Conservation (phyloP, 2,797 vertebrate genomes). For the Pteropus rufus region DNA sequence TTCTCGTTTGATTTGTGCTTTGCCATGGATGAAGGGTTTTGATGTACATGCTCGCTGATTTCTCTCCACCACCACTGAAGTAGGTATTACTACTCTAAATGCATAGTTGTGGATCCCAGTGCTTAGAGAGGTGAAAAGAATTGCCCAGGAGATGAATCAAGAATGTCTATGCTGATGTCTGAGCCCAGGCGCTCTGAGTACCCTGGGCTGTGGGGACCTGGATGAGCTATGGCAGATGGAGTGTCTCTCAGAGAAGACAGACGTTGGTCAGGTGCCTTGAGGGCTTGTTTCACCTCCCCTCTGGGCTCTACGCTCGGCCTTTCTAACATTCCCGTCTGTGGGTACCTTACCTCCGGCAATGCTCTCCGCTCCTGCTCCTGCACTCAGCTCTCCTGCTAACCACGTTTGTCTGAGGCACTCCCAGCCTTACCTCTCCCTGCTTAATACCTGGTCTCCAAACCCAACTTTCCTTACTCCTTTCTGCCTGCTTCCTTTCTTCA, state of each 20-base stretch:
- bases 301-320: background rate
- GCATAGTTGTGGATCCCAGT: background rate
- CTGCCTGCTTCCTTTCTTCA: background rate
- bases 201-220: background rate
- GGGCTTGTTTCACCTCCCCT: background rate
- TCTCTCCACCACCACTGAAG: background rate
- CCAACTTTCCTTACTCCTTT: background rate
- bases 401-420: background rate
- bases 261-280: background rate
- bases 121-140: background rate
- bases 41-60: background rate
- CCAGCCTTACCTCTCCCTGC: background rate
- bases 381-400: background rate
- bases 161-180: background rate
- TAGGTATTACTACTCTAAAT: background rate
- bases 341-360: background rate
- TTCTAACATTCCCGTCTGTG: background rate
- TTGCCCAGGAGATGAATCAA: background rate
- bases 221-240: background rate
- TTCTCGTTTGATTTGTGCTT: background rate
- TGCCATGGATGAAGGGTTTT: background rate
- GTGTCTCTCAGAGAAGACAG: background rate
- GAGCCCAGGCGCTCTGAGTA: background rate
- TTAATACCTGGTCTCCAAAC: background rate
- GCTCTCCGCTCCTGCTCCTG: accelerated